Conservation (phyloP, 2,888 invertebrate genomes). For the Oeneis ivallda region DNA sequence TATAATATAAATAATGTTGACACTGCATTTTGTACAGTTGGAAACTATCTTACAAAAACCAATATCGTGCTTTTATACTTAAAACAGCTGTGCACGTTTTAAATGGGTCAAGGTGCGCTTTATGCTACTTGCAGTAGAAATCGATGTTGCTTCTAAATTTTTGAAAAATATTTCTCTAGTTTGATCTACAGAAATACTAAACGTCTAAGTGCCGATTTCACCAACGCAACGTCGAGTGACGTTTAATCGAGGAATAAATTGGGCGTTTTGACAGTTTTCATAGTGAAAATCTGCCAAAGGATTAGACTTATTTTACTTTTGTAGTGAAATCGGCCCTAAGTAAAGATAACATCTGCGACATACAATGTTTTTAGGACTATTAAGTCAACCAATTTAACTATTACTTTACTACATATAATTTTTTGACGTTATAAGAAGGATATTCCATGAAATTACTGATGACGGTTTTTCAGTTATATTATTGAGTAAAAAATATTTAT, state of each 20-base stretch:
- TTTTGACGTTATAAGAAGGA: background rate
- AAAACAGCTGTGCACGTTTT: background rate
- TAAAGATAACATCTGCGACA: background rate
- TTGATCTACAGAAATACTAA: too few species aligned
- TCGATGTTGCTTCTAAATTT: background rate
- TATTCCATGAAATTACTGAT: background rate
- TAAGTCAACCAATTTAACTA: background rate
- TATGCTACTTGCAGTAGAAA: constrained; percentile 5
- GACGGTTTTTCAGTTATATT: too few species aligned
- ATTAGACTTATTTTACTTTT: too few species aligned
- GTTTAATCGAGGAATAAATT: too few species aligned
- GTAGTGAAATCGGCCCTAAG: background rate
- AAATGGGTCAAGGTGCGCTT: background rate
- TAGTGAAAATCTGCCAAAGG: too few species aligned
- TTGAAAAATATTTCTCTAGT: background rate
- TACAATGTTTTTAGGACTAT: background rate
- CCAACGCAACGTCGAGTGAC: too few species aligned
- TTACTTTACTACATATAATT: too few species aligned
- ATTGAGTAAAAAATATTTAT: too few species aligned
- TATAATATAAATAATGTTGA: background rate
- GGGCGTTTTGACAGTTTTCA: too few species aligned
- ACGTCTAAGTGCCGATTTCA: too few species aligned
- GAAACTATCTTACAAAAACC: background rate
- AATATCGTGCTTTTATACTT: background rate
- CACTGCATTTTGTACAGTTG: constrained; percentile 5